phyloP scores from a whole-genome alignment of 1,140 invertebrate species.

The Eupeodes corollae region DNA sequence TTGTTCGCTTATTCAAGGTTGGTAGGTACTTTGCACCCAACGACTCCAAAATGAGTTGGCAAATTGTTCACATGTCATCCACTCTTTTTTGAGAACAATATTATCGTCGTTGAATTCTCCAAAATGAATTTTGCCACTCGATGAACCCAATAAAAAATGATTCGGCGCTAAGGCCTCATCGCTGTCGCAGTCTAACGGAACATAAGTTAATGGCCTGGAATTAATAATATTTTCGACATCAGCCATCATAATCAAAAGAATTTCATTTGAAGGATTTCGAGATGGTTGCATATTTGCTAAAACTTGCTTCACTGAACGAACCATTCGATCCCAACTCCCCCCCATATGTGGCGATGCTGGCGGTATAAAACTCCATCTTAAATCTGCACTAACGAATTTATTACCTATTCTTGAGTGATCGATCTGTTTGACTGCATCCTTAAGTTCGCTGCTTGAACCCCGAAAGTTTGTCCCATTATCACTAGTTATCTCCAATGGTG shows the following conservation, averaged over 20 bases:
- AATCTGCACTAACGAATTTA: neutral
- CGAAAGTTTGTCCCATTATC: constrained; percentile 36
- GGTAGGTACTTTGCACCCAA: neutral
- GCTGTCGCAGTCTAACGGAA: neutral
- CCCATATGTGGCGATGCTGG: no score
- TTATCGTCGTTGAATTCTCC: neutral
- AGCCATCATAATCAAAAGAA: neutral
- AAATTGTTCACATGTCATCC: neutral
- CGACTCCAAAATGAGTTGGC: neutral
- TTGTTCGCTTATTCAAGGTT: neutral
- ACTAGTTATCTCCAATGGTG: no score
- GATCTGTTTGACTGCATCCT: neutral
- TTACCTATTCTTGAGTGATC: neutral
- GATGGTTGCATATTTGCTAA: neutral
- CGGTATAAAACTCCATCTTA: no score
- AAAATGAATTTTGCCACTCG: no score
- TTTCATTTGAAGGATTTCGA: neutral
- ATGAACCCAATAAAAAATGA: no score
- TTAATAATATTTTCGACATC: neutral
- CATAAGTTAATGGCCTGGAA: neutral
- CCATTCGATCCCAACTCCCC: no score
- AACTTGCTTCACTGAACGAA: constrained; percentile 14
- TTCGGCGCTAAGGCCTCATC: neutral
- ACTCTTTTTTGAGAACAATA: neutral
- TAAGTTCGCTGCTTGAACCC: constrained; percentile 7